Evolutionary conservation across 2,797 vertebrate species (phyloP), one percentile per base, ranked within the genome.

Genomic region (Tinamus major): DNA sequence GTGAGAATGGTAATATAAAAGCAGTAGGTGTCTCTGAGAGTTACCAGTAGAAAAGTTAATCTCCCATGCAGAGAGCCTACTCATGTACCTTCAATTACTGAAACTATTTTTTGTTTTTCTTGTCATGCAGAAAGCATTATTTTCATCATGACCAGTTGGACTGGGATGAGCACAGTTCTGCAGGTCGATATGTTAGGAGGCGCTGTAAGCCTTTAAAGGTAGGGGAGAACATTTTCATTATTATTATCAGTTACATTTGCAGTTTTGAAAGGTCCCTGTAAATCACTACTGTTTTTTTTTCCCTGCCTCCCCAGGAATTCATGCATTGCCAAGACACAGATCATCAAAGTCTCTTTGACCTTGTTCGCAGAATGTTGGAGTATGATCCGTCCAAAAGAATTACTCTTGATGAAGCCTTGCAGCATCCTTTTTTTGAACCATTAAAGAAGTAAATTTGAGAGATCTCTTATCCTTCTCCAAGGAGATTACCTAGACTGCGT

Each of bases 171-270:
- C 98, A 98, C 83, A 98, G 98, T 95, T 99, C 99, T 70, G 96
- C 98, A 20, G 99, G 99, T 35, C 98, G 99, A 92, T 99, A 99
- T 0, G 98, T 99, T 82, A 98, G 97, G 95, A 98, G 99, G 89
- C 98, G 99, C 90, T 99, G 98, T 95, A 99, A 98, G 95, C 99
- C 99, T 23, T 97, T 99, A 20, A 99, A 98, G 98, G 99, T 99
- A 96, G 96, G 96, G 72, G 14, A 62, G 20, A 6, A 2, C 29
- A 5, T 6, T 76, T 67, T 4, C 15, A 14, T 19, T 65, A 3
- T 9, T 46, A 14, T 11, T 51, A 48, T 69, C 27, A 39, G 3
- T 27, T 58, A 2, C 18, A 10, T 27, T 29, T 18, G 41, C 46
- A 53, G 3, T 62, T 84, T 12, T 39, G 44, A 41, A 31, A 62